These are phyloP conservation scores for Drosophila paulistorum DNA, from an alignment of 1,140 invertebrate genomes.

Conservation along the genomic window DNA sequence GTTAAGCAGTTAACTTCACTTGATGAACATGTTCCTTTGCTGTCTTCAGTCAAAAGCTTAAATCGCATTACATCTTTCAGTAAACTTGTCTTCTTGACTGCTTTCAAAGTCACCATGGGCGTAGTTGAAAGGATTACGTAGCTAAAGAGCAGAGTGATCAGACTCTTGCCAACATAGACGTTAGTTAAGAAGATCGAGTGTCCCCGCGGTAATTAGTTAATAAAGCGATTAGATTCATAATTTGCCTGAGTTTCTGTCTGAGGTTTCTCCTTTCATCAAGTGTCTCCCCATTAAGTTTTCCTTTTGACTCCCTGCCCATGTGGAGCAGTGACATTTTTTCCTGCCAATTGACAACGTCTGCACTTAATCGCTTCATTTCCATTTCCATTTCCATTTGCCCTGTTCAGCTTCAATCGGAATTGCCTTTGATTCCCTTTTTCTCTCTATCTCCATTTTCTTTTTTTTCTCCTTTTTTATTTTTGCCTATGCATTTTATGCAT, in stretches of 20 bases:
- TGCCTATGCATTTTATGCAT: constrained; percentile 76
- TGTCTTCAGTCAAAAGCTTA: neutral
- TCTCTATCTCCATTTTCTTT: neutral
- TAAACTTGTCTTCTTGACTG: neutral
- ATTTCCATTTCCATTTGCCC: constrained; percentile 48
- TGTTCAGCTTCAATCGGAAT: constrained; percentile 62
- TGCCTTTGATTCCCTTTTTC: constrained; percentile 30
- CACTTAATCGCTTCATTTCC: constrained; percentile 71
- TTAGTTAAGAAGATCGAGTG: too few relatives aligned
- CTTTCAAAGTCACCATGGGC: neutral
- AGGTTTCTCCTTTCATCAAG: neutral
- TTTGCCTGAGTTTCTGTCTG: too few relatives aligned
- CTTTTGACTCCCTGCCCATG: neutral
- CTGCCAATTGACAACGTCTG: constrained; percentile 57
- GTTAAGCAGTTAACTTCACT: neutral
- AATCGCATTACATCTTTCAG: neutral
- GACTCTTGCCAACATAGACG: too few relatives aligned
- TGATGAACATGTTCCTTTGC: neutral
- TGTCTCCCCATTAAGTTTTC: neutral
- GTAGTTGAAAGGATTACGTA: neutral
- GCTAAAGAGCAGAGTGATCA: too few relatives aligned
- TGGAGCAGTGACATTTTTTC: constrained; percentile 43
- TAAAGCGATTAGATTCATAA: too few relatives aligned
- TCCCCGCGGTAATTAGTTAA: too few relatives aligned
- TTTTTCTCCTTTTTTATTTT: constrained; percentile 21